These are phyloP conservation scores for Ennomos erosarius DNA, from an alignment of 2,888 invertebrate species.

Conservation along the genomic window DNA sequence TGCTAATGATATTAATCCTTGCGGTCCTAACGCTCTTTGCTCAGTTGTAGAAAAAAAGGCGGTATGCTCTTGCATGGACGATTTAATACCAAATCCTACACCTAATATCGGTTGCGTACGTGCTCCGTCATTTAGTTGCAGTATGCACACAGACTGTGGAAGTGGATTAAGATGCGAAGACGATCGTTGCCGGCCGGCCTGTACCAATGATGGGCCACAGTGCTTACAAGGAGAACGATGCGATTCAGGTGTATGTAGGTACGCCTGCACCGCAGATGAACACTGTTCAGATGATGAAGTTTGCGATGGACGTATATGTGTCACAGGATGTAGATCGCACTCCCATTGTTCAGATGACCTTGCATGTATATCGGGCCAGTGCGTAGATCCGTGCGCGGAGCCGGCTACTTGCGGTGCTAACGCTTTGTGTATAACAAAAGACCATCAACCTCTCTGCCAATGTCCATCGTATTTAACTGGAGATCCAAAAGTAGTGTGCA, in stretches of 20 bases:
- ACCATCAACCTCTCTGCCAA: constrained; percentile 90
- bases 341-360: constrained; percentile 89
- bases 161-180: constrained; percentile 90
- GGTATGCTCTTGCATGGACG: constrained; percentile 91
- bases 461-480: constrained; percentile 91
- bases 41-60: constrained; percentile 92
- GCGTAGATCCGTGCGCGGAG: constrained; percentile 90
- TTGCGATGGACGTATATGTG: constrained; percentile 92
- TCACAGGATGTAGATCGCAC: constrained; percentile 92
- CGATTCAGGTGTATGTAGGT: constrained; percentile 90
- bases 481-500: constrained; percentile 90
- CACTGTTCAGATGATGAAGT: constrained; percentile 95
- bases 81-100: constrained; percentile 94
- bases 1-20: constrained; percentile 87
- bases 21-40: constrained; percentile 94
- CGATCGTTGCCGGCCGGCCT: constrained; percentile 90
- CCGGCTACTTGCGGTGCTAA: constrained; percentile 94
- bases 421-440: constrained; percentile 88
- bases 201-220: constrained; percentile 88
- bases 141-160: constrained; percentile 90
- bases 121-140: constrained; percentile 90
- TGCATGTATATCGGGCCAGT: constrained; percentile 92
- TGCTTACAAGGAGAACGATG: constrained; percentile 94
- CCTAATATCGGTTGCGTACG: constrained; percentile 95
- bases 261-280: constrained; percentile 92